phyloP scores from a whole-genome alignment of 2,888 invertebrate species.

The Cynaeus angustus region DNA sequence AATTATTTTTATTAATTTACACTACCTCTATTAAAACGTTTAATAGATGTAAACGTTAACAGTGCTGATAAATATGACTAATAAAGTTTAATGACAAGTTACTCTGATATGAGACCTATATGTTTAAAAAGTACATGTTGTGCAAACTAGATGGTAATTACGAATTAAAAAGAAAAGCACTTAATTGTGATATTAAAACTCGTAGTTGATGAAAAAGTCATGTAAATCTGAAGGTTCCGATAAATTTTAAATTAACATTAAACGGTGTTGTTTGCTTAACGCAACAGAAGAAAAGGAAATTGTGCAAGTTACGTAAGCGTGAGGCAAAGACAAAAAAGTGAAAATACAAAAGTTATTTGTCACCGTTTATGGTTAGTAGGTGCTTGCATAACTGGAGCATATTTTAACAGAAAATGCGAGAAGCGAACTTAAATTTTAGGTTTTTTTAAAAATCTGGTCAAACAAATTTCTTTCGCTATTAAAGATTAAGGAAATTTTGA shows the following conservation, averaged over 20 bases:
- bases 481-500: too few relatives aligned
- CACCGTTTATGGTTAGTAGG: too few relatives aligned
- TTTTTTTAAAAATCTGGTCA: too few relatives aligned
- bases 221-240: conserved; percentile 19
- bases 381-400: too few relatives aligned
- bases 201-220: conserved; percentile 29
- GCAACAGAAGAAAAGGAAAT: conserved; percentile 1
- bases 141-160: conserved; percentile 1
- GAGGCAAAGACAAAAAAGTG: neutral
- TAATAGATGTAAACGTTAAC: conserved; percentile 17
- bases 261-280: conserved; percentile 6
- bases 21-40: neutral
- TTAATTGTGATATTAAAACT: conserved; percentile 10
- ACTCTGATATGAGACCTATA: neutral
- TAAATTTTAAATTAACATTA: neutral
- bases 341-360: neutral
- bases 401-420: too few relatives aligned
- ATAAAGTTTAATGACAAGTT: conserved; percentile 22
- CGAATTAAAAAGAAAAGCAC: conserved; percentile 1
- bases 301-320: neutral
- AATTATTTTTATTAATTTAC: conserved; percentile 9
- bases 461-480: too few relatives aligned
- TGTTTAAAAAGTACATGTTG: neutral
- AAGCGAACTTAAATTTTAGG: too few relatives aligned
- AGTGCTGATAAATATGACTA: conserved; percentile 21